A percentile compares a stretch with the other conserved stretches of the same genome.
These are phyloP conservation scores for Illadopsis cleaveri DNA, from an alignment of 2,113 vertebrate genomes.

Conservation along the genomic window DNA sequence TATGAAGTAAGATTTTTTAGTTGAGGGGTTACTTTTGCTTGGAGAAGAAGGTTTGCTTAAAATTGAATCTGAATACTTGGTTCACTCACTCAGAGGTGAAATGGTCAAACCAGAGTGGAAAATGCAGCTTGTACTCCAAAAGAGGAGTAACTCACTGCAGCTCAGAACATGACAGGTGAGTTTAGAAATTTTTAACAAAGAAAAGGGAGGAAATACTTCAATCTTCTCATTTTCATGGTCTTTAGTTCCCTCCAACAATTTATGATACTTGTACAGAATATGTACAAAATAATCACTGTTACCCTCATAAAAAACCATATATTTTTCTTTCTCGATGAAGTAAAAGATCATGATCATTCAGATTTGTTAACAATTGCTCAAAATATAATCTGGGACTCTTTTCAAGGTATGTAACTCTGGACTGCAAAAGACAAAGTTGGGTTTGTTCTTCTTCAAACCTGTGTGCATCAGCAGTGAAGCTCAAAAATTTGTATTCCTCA, in stretches of 20 bases:
- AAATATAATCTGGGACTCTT: neutral
- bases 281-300: neutral
- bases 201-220: neutral
- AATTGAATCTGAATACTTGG: neutral
- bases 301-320: neutral
- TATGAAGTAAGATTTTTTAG: neutral
- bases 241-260: neutral
- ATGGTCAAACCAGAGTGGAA: neutral
- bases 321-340: neutral
- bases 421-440: neutral
- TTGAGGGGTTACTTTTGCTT: neutral
- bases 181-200: neutral
- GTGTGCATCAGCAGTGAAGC: neutral
- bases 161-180: neutral
- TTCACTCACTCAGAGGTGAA: neutral
- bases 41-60: neutral
- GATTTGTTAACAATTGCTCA: neutral
- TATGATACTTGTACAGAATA: neutral
- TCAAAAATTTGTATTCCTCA: neutral
- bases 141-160: neutral
- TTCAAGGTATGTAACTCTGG: neutral
- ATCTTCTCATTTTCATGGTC: neutral
- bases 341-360: rapidly evolving
- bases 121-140: neutral
- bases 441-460: neutral